A percentile compares a stretch with the other conserved stretches of the same genome.
phyloP scores from a whole-genome alignment of 35 echinoderm and acorn worm species.

The Ptychodera flava region DNA sequence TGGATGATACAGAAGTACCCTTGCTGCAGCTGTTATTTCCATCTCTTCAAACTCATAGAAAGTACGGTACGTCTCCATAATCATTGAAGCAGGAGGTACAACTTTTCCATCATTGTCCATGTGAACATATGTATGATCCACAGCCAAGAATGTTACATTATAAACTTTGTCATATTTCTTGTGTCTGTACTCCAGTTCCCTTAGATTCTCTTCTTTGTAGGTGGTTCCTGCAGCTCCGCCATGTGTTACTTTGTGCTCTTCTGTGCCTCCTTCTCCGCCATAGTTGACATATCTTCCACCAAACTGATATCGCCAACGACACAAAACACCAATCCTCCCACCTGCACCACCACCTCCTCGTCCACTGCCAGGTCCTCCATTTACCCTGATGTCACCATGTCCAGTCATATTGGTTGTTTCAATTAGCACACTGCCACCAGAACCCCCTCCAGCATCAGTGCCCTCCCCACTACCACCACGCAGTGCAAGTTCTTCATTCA shows the following conservation, averaged over 20 bases:
- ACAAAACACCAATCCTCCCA: constrained; percentile 68
- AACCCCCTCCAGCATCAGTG: constrained; percentile 63
- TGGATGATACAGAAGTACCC: constrained; percentile 75
- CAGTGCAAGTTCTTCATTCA: constrained; percentile 70
- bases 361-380: constrained; percentile 55
- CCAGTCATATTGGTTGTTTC: constrained; percentile 77
- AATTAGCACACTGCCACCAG: constrained; percentile 60
- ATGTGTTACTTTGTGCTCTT: constrained; percentile 30
- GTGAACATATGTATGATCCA: constrained; percentile 75
- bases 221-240: constrained; percentile 80
- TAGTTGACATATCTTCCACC: constrained; percentile 72
- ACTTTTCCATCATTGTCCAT: constrained; percentile 64
- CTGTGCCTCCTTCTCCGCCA: constrained; percentile 55
- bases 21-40: constrained; percentile 70
- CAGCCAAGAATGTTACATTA: constrained; percentile 70
- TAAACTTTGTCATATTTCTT: constrained; percentile 70
- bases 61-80: constrained; percentile 50
- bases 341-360: constrained; percentile 80
- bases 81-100: constrained; percentile 78
- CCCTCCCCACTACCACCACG: constrained; percentile 56
- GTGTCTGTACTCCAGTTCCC: constrained; percentile 63
- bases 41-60: constrained; percentile 81
- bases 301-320: constrained; percentile 77
- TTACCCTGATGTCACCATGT: constrained; percentile 70
- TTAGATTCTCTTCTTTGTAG: constrained; percentile 80